Conservation (phyloP, 2,113 vertebrate genomes). For the Pseudonaja textilis region DNA sequence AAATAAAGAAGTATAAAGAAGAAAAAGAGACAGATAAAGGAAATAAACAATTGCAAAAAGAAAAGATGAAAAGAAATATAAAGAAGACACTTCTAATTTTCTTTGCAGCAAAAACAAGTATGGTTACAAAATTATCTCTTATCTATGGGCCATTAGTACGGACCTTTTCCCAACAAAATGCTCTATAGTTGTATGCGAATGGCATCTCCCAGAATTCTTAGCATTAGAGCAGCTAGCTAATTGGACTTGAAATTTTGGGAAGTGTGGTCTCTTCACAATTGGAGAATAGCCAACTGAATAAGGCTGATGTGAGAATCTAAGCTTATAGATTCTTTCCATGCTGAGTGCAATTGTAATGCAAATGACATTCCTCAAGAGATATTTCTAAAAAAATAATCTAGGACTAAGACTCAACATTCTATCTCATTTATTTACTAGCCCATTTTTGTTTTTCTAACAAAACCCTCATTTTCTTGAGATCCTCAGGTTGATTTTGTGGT, state of each 20-base stretch:
- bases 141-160: background rate
- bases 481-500: constrained; percentile 1
- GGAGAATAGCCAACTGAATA: background rate
- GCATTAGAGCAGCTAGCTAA: background rate
- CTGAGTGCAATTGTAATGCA: background rate
- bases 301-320: background rate
- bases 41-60: background rate
- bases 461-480: constrained; percentile 3
- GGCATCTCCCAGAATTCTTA: background rate
- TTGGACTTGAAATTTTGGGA: background rate
- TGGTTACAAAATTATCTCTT: background rate
- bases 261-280: background rate
- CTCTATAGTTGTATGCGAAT: background rate
- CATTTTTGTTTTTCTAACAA: constrained; percentile 47
- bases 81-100: background rate
- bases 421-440: constrained; percentile 37
- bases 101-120: background rate
- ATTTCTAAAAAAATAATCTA: background rate
- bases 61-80: background rate
- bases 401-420: background rate
- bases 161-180: background rate
- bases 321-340: background rate
- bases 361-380: background rate
- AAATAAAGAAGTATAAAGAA: background rate
- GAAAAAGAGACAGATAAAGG: background rate